Evolutionary conservation across 2,888 invertebrate genomes (phyloP).

Genomic region (Eupithecia insigniata): DNA sequence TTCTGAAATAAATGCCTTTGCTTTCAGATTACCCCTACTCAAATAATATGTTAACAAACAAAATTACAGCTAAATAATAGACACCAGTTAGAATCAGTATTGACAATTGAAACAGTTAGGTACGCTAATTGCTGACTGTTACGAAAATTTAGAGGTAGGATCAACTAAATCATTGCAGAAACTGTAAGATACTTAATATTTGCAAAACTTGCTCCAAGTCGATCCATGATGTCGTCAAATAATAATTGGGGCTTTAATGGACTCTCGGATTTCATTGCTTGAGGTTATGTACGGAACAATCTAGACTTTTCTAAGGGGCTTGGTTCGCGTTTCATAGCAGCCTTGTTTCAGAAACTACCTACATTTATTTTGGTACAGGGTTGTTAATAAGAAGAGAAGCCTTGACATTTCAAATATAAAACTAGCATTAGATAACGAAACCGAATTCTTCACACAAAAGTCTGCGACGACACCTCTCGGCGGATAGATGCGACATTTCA

Average conservation of each 20-base stretch:
- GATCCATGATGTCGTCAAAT: slow-evolving; percentile 20
- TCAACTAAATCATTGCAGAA: background rate
- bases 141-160: background rate
- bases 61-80: too few species aligned
- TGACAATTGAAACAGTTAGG: background rate
- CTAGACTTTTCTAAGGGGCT: slow-evolving; percentile 25
- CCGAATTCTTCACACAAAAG: too few species aligned
- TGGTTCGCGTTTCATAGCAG: slow-evolving; percentile 9
- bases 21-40: too few species aligned
- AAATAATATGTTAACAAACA: too few species aligned
- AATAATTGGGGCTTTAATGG: slow-evolving; percentile 34
- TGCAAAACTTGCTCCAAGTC: slow-evolving; percentile 19
- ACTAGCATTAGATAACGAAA: too few species aligned
- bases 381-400: too few species aligned
- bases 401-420: too few species aligned
- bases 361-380: background rate
- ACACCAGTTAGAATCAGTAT: too few species aligned
- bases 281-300: slow-evolving; percentile 18
- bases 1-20: too few species aligned
- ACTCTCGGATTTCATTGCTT: slow-evolving; percentile 33
- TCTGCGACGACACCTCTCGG: too few species aligned
- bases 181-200: slow-evolving; percentile 12
- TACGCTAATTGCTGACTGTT: background rate
- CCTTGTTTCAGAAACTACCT: background rate
- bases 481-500: too few species aligned